Base-by-base conservation (phyloP, 2,888 invertebrate genomes). In the Hartigia nigra region DNA sequence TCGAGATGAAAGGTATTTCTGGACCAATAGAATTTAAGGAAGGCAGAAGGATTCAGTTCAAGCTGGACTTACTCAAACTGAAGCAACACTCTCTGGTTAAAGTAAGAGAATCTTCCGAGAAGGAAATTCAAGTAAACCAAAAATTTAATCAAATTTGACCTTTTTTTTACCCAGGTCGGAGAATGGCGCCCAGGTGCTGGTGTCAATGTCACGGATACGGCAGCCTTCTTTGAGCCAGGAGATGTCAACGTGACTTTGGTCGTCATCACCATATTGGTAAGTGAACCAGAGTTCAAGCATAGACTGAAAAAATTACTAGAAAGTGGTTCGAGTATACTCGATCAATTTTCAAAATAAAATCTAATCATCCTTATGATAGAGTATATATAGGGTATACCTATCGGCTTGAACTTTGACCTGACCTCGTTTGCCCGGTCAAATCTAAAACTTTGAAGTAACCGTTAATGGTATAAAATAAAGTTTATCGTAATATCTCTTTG, bases 21-120 rank as follows among this genome's bases (percentile, higher is more conserved):
- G 97, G 97, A 0, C 95, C 95, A 31, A 95, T 97, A 82, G 95
- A 95, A 90, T 96, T 96, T 91, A 96, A 96, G 89, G 95, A 96
- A 90, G 96, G 96, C 0, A 93, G 94, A 77, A 93, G 97, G 78
- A 94, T 95, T 76, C 94, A 95, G 87, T 96, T 97, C 88, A 95
- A 95, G 87, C 92, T 97, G 81, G 96, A 96, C 89, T 91, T 96
- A 78, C 92, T 96, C 55, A 96, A 96, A 91, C 91, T 96, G 82
- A 95, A 95, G 86, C 95, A 95, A 85, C 95, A 95, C 88, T 94
- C 95, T 0, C 92, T 96, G 78, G 94, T 95, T 31, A 96, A 96
- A 92, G 91, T 91, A 86, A 72, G 70, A 78, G 23, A 55, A 14
- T 75, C 36, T 75, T 72, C 1, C 14, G 23, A 9, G 55, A 35